Percentiles rank a stretch among this genome's conserved stretches.
These are phyloP conservation scores for Brachyopa scutellaris DNA, from an alignment of 2,888 invertebrate species.

Conservation along the genomic window DNA sequence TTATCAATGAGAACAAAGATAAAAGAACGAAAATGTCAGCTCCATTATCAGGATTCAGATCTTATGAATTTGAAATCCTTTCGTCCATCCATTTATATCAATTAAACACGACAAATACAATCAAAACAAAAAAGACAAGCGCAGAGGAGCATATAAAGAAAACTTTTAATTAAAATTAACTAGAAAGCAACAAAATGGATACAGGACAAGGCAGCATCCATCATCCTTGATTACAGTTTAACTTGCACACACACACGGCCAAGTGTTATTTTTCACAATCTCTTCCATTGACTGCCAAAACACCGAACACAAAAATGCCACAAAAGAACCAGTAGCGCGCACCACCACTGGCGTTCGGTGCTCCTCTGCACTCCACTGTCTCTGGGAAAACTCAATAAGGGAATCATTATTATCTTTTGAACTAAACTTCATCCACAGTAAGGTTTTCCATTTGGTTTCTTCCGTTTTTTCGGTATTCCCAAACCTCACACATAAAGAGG, in stretches of 20 bases:
- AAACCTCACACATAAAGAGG: slow-evolving; percentile 41
- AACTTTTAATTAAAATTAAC: slow-evolving; percentile 68
- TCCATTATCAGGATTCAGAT: slow-evolving; percentile 36
- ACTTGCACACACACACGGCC: neutral
- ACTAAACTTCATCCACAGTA: slow-evolving; percentile 46
- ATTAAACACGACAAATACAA: neutral
- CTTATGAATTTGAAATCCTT: slow-evolving; percentile 28
- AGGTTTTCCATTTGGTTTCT: slow-evolving; percentile 34
- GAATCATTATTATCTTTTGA: slow-evolving; percentile 65
- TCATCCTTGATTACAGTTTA: neutral
- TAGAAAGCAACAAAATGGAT: neutral
- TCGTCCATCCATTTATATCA: slow-evolving; percentile 41
- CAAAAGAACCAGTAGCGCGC: slow-evolving; percentile 12
- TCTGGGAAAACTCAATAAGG: slow-evolving; percentile 52
- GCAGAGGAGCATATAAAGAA: slow-evolving; percentile 19
- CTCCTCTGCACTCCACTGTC: neutral
- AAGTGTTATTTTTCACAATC: neutral
- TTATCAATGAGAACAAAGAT: too few species aligned
- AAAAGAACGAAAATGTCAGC: slow-evolving; percentile 17
- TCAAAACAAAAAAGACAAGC: neutral
- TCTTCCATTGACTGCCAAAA: slow-evolving; percentile 36
- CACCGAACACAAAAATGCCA: slow-evolving; percentile 30
- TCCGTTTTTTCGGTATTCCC: neutral
- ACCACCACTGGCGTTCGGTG: neutral
- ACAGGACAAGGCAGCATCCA: neutral